Evolutionary conservation across 2,797 vertebrate genomes (phyloP), one percentile per base, ranked within the genome.

Genomic region (Tachyglossus aculeatus): DNA sequence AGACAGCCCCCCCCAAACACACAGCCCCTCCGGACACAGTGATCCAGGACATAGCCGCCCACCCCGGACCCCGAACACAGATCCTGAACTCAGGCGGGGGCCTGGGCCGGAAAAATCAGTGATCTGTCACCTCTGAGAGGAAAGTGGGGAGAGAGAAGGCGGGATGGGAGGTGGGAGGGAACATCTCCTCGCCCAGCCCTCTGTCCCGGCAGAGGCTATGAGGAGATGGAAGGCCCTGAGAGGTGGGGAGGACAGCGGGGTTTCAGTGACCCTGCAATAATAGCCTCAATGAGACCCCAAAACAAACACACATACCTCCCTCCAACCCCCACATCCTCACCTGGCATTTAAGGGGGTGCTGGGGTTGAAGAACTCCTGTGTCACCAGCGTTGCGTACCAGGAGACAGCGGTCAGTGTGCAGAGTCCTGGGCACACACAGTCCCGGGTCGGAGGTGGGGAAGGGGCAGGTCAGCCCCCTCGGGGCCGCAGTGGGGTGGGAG

Each of bases 361-460:
- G n/a, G 97, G 95, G 48, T 95, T 96, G 88, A 98, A 98, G 92
- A 99, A 99, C 85, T 98, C 97, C 45, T 94, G 90, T 50, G 96
- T 96, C 82, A 99, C 97, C 72, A 95, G 95, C 1, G 96, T 95
- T 37, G 97, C 98, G 0, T 99, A 99, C 95, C 96, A 94, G 1
- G 98, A 98, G 74, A 99, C 96, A 0, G 96, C 96, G 2, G 97
- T 94, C 87, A 98, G 60, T 0, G 97, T 96, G 80, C 95, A 97
- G 45, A 99, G 84, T 83, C 98, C 98, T 99, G 80, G 40, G 32
- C 51, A 31, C 57, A 56, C 45, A 6, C 21, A 41, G 19, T 48
- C 16, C 9, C 15, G 9, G 39, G 47, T 83, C 52, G 75, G 75
- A n/a, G n/a, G n/a, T n/a, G n/a, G n/a, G n/a, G n/a, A n/a, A n/a